Evolutionary conservation across 1,140 invertebrate genomes (phyloP).

Genomic region (Batillaria attramentaria): DNA sequence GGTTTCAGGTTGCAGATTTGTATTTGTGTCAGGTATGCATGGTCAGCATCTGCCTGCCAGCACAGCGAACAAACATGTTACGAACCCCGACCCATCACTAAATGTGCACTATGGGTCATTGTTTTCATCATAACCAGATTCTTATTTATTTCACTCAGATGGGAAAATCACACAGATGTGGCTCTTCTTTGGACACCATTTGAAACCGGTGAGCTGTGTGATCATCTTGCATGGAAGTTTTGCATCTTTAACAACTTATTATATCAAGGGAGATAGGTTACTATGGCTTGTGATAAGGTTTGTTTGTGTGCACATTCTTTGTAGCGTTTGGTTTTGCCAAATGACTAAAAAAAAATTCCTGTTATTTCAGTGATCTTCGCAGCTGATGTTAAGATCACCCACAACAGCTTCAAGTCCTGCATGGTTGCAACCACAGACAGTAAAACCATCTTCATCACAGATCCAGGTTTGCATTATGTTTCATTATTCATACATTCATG

Average conservation of each 20-base stretch:
- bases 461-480: constrained; percentile 56
- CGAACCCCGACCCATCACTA: too few relatives aligned
- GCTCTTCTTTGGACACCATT: constrained; percentile 53
- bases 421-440: constrained; percentile 63
- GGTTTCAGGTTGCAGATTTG: too few relatives aligned
- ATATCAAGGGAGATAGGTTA: too few relatives aligned
- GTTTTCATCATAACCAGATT: too few relatives aligned
- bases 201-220: constrained; percentile 49
- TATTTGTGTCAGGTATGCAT: too few relatives aligned
- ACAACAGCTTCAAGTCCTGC: constrained; percentile 60
- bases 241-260: background rate
- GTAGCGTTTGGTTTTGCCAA: background rate
- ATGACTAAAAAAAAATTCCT: background rate
- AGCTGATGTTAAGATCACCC: constrained; percentile 64
- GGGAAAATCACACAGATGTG: constrained; percentile 56
- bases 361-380: constrained; percentile 64
- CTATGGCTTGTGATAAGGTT: background rate
- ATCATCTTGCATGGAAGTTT: background rate
- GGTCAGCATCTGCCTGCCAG: too few relatives aligned
- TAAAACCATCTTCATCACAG: constrained; percentile 64
- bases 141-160: constrained; percentile 46
- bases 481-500: too few relatives aligned
- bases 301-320: background rate
- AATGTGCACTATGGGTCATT: too few relatives aligned
- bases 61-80: too few relatives aligned